Conservation (phyloP, 2,888 invertebrate species). For the Archaeoteleia sp. region DNA sequence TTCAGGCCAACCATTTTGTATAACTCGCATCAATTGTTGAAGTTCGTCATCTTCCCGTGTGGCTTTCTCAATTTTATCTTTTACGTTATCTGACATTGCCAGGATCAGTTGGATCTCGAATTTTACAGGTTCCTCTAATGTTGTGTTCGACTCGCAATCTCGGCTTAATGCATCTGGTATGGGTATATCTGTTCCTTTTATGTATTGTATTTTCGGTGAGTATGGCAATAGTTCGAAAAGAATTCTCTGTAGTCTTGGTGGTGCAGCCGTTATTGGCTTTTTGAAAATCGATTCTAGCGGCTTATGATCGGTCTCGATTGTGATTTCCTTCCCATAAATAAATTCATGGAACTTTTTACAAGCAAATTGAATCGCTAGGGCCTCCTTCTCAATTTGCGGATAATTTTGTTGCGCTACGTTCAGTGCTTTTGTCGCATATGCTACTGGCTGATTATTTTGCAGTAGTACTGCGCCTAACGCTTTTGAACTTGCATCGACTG, state of each 20-base stretch:
- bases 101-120: too few relatives aligned
- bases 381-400: conserved; percentile 61
- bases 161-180: conserved; percentile 60
- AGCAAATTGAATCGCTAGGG: too few relatives aligned
- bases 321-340: too few relatives aligned
- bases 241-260: too few relatives aligned
- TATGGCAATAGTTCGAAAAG: conserved; percentile 31
- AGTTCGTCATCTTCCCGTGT: too few relatives aligned
- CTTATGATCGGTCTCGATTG: too few relatives aligned
- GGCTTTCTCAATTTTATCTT: conserved; percentile 54
- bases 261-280: too few relatives aligned
- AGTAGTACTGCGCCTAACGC: conserved; percentile 47
- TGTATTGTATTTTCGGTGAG: conserved; percentile 15
- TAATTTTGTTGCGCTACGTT: conserved; percentile 55
- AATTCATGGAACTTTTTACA: too few relatives aligned
- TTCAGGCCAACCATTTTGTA: conserved; percentile 8
- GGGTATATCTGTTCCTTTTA: conserved; percentile 55
- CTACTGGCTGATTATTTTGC: conserved; percentile 55
- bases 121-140: too few relatives aligned
- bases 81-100: too few relatives aligned
- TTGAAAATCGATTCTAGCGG: too few relatives aligned
- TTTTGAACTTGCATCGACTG: conserved; percentile 31
- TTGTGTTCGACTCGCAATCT: too few relatives aligned
- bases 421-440: conserved; percentile 57
- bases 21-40: neutral